Base-by-base conservation (phyloP, 2,797 vertebrate genomes). In the Myotis myotis region DNA sequence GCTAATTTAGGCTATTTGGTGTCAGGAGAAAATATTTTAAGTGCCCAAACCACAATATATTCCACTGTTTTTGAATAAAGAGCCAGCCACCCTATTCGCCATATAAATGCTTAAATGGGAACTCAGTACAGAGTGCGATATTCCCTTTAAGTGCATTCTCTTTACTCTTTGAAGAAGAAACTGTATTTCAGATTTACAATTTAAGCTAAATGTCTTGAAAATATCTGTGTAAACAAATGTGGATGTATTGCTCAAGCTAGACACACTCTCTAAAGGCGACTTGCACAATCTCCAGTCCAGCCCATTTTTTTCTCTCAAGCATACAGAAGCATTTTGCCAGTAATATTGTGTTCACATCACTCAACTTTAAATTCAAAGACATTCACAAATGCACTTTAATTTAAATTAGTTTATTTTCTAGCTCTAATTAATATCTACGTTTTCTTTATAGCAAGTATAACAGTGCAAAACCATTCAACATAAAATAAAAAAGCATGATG, bases 171-270 rank as follows among this genome's bases (percentile, higher is more conserved):
- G 30, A 91, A 87, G 72, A 3, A 5, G 38, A 10, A 90, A 86
- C 20, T 51, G 5, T 15, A 92, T 83, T 70, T 92, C 70, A 51
- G n/a, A 95, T 25, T 13, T 62, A 88, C 7, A 33, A 47, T 33
- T 82, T 70, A 87, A 86, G 71, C 64, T 93, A 87, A 89, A 94
- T 83, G 64, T 49, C 74, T 94, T 93, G 66, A 72, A 95, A 96
- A 81, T 71, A 82, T 55, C 76, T 71, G 20, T 60, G 51, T n/a
- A 68, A 86, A 89, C 53, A 95, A 76, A 66, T 9, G 4, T 15
- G 38, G 68, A 53, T 85, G 25, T 79, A 16, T 92, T 92, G 38
- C 83, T 94, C 53, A 89, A 81, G 71, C 20, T 62, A 60, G 89
- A 68, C 51, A 47, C 72, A 57, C 9, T 74, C 19, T 79, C 53